Base-by-base conservation (phyloP, 2,113 vertebrate species). In the Chrysemys picta region DNA sequence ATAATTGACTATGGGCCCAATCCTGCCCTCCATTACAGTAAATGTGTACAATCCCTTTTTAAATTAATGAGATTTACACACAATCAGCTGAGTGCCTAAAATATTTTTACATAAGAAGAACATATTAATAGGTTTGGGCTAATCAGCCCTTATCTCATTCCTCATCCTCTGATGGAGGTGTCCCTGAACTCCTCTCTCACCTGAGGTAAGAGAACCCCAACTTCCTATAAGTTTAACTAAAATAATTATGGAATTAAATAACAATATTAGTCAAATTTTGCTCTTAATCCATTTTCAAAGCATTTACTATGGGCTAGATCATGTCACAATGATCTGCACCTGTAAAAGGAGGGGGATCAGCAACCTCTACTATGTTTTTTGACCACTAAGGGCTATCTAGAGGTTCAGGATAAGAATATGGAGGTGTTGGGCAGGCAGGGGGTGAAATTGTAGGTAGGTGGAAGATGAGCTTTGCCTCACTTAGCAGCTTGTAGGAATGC, bases 41-140 rank as follows among this genome's bases (percentile, higher is more conserved):
- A 27, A 10, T 24, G 57, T 57, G 85, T 96, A 85, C 93, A 96
- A 80, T 59, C 94, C 90, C 87, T 82, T 93, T 96, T 69, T 89
- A 91, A 96, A 6, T 91, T 90, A 93, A 91, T 94, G 85, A 85
- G 84, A 78, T 93, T 94, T 96, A 19, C 47, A 35, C 45, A 47
- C 80, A 81, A 14, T 31, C 84, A 80, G 81, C 84, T 94, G 85
- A 49, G 53, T 56, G 59, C 93, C 93, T 88, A 96, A 93, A 89
- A 96, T 29, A 93, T 90, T 95, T 94, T 96, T 93, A 95, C 87
- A 95, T 72, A 89, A 90, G 91, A 95, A 95, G 91, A 97, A 96
- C 93, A 75, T 29, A 0, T 89, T 88, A 81, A 93, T 89, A 75
- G 91, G 90, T 96, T 95, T 93, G 69, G 93, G 82, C 93, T 93